phyloP scores from a whole-genome alignment of 2,113 vertebrate genomes.

The Sminthopsis crassicaudata region DNA sequence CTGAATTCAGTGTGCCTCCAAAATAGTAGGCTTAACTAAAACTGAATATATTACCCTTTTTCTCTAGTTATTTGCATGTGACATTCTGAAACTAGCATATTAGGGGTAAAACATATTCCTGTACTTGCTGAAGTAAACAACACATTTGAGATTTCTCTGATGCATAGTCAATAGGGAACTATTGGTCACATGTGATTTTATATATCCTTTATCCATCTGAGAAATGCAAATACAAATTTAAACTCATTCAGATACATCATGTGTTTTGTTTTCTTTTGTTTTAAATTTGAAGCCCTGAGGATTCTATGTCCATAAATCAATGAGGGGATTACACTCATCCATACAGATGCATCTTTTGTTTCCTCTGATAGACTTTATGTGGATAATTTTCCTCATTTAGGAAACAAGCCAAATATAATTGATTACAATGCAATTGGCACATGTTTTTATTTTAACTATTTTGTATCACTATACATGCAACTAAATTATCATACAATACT shows the following conservation, averaged over 20 bases:
- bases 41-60: not conserved
- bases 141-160: constrained; percentile 38
- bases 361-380: constrained; percentile 24
- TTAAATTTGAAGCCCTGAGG: not conserved
- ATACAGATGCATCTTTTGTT: constrained; percentile 31
- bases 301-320: constrained; percentile 41
- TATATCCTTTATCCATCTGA: constrained; percentile 44
- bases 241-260: constrained; percentile 38
- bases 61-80: constrained; percentile 11
- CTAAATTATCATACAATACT: not conserved
- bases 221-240: constrained; percentile 62
- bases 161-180: constrained; percentile 34
- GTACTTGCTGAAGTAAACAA: constrained; percentile 45
- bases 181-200: constrained; percentile 43
- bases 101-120: constrained; percentile 45
- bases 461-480: constrained; percentile 24
- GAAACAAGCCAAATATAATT: constrained; percentile 21
- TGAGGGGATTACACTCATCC: not conserved
- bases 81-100: constrained; percentile 39
- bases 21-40: constrained; percentile 19
- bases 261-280: not conserved
- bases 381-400: constrained; percentile 41
- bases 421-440: constrained; percentile 15
- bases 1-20: not conserved
- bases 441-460: constrained; percentile 30